A percentile compares a stretch with the other conserved stretches of the same genome.
Evolutionary conservation across 2,113 vertebrate genomes (phyloP).

Genomic region (Myiozetetes cayanensis): DNA sequence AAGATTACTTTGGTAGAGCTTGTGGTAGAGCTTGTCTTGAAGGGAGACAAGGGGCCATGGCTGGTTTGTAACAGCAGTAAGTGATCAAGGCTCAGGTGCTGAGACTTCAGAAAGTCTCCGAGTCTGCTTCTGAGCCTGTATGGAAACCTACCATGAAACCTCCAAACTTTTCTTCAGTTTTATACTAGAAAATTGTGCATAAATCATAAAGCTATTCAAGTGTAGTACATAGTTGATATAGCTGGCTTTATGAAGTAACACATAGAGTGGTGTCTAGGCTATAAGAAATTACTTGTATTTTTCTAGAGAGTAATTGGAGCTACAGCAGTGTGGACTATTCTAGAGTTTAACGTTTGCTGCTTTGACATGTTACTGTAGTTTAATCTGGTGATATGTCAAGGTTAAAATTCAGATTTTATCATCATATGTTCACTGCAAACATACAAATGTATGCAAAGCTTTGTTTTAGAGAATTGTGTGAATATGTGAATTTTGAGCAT

Average conservation of each 20-base stretch:
- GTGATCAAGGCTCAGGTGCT: neutral
- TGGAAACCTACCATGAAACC: neutral
- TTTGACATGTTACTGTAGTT: neutral
- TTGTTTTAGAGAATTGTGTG: neutral
- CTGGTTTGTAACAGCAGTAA: neutral
- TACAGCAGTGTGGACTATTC: neutral
- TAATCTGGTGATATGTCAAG: neutral
- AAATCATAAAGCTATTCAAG: neutral
- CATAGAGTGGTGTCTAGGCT: neutral
- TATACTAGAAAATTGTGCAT: neutral
- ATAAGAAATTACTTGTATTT: neutral
- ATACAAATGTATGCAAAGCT: neutral
- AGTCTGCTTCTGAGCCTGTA: neutral
- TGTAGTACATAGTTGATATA: neutral
- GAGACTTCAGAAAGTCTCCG: neutral
- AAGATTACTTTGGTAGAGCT: neutral
- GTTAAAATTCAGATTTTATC: neutral
- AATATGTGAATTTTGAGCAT: neutral
- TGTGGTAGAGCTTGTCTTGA: neutral
- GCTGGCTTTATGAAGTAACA: constrained; percentile 13
- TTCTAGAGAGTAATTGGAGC: neutral
- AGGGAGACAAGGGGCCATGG: neutral
- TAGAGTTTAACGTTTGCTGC: neutral
- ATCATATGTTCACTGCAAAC: neutral
- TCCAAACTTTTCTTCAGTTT: neutral